phyloP scores from a whole-genome alignment of 2,888 invertebrate species.

The Ethmia dodecea region DNA sequence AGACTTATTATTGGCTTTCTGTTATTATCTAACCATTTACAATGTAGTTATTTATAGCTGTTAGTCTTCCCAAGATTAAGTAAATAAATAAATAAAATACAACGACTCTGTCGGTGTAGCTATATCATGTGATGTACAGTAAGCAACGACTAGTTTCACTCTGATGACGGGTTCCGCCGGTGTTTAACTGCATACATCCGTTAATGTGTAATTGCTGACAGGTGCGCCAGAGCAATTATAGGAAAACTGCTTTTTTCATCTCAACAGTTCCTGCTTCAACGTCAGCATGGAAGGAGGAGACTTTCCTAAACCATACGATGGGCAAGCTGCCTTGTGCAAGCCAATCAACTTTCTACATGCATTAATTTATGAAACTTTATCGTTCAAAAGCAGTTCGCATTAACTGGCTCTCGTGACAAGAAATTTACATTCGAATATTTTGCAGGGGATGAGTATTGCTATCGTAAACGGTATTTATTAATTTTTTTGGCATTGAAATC shows the following conservation, averaged over 20 bases:
- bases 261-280: slow-evolving; percentile 19
- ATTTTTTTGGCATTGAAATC: no score
- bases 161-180: slow-evolving; percentile 40
- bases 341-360: slow-evolving; percentile 4
- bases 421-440: slow-evolving; percentile 1
- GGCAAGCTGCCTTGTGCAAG: background rate
- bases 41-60: no score
- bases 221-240: slow-evolving; percentile 45
- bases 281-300: slow-evolving; percentile 19
- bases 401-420: background rate
- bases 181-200: slow-evolving; percentile 40
- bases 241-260: slow-evolving; percentile 31
- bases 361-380: background rate
- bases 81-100: no score
- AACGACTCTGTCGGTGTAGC: no score
- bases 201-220: slow-evolving; percentile 47
- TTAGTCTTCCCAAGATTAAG: no score
- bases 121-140: slow-evolving; percentile 13
- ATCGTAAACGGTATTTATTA: no score
- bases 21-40: no score
- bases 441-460: background rate
- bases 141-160: slow-evolving; percentile 44
- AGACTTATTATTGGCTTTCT: no score
- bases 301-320: slow-evolving; percentile 8
- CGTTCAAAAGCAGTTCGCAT: no score